Evolutionary conservation across 2,888 invertebrate species (phyloP), one percentile per base, ranked within the genome.

Genomic region (Mechanitis mazaeus): DNA sequence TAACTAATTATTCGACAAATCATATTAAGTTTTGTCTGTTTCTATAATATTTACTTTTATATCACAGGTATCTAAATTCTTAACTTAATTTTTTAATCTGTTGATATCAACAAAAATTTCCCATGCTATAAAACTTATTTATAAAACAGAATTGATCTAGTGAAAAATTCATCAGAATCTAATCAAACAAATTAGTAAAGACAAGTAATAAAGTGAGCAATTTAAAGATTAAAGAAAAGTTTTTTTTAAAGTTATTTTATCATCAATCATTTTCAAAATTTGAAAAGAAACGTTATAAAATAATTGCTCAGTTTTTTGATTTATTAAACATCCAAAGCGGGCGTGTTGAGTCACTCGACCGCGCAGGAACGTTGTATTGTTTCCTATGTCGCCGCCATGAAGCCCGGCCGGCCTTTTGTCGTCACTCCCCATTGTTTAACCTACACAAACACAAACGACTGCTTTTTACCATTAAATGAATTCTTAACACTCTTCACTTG

Each of bases 341-440:
- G 82, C 72, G 75, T 75, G 78, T 80, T 78, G 82, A 82, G 77
- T 77, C 83, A 83, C 76, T 81, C 80, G 85, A 83, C 84, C 84
- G 81, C 20, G 20, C 20, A 20, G 83, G 80, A 80, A 78, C 80
- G 74, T 67, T 72, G 77, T 76, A 84, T 86, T 85, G 85, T 85
- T 81, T 75, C 77, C 76, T 71, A 76, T 80, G 77, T 74, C 74
- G 75, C 77, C 75, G 75, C 80, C 77, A 75, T 78, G 78, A 72
- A 78, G 80, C 76, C 78, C 80, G 83, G 79, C 78, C 77, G 77
- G 78, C 75, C 83, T 83, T 84, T 85, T 86, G 84, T 85, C 78
- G 80, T 78, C 77, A 79, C 79, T 75, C 74, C 69, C 80, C 71
- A 80, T 87, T 87, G 87, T 87, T 81, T 81, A 75, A 74, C 71